Conservation (phyloP, 2,888 invertebrate species). For the Drosophila quasianomalipes region DNA sequence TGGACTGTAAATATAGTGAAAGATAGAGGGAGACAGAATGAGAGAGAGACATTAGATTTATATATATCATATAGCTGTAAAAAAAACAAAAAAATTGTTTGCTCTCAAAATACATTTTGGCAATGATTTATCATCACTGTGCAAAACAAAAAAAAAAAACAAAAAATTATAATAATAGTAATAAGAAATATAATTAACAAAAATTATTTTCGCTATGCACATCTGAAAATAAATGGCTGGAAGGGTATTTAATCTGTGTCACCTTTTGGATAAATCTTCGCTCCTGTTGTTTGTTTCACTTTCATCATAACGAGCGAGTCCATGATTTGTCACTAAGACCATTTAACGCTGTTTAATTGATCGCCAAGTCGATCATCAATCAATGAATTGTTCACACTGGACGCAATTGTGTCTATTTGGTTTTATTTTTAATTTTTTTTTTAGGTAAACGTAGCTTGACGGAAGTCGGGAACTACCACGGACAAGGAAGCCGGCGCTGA, state of each 20-base stretch:
- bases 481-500: constrained; percentile 54
- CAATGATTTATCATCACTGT: background rate
- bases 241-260: background rate
- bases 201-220: background rate
- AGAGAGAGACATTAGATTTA: background rate
- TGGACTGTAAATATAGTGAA: constrained; percentile 53
- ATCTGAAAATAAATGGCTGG: background rate
- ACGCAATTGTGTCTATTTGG: constrained; percentile 38
- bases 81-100: no score
- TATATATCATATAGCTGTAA: background rate
- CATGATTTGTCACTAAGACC: constrained; percentile 54
- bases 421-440: background rate
- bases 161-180: background rate
- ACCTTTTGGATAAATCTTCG: background rate
- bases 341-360: constrained; percentile 71
- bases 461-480: constrained; percentile 59
- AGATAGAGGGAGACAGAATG: background rate
- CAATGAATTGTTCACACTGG: constrained; percentile 70
- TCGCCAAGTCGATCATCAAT: constrained; percentile 71
- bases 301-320: constrained; percentile 34
- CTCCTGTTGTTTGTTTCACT: constrained; percentile 12
- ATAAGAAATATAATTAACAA: background rate
- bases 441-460: constrained; percentile 43
- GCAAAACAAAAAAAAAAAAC: background rate
- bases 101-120: background rate